Base-by-base conservation (phyloP, 2,113 vertebrate genomes). In the Corythaeola cristata region DNA sequence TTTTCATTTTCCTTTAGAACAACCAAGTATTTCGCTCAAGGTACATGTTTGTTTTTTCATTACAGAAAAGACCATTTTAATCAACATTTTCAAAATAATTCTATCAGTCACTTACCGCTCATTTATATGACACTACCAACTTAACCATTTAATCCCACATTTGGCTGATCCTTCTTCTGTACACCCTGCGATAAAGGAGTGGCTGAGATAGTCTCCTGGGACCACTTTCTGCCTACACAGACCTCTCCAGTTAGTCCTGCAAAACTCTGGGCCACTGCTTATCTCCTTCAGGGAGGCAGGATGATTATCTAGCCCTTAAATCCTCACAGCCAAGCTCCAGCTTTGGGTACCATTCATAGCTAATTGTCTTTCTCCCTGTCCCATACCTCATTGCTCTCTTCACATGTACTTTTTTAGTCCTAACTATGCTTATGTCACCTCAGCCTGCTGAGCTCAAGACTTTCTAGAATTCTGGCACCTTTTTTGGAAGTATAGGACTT, bases 361-460 rank as follows among this genome's bases (percentile, higher is more conserved):
- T 58, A 41, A 33, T 41, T 37, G 19, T 72, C 69, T 64, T 44
- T 50, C 39, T 60, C 28, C 37, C 35, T 58, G 27, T 69, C 7
- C 26, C 37, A 18, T 22, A 37, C 16, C 15, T 73, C 58, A 63
- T 12, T 0, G 0, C 17, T 28, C 15, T 26, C 27, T 16, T 62
- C 35, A 63, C 30, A n/a, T 1, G 0, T 22, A 58, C 52, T n/a
- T 45, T n/a, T 35, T 24, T 19, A 72, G 49, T 24, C n/a, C 24
- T 35, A n/a, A 37, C 5, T 2, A 18, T 63, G 24, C 5, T 89
- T 55, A 72, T 9, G 20, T 33, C 39, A 50, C 14, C 15, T 63
- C 39, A 55, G 22, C 7, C 22, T 5, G 7, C 20, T 12, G 13
- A 79, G 74, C 35, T 62, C 23, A 9, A 14, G 9, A 59, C 45